Percentiles rank a stretch among this genome's conserved stretches.
These are phyloP conservation scores for Forbesichthys papilliferus DNA, from an alignment of 2,113 vertebrate species.

Conservation along the genomic window DNA sequence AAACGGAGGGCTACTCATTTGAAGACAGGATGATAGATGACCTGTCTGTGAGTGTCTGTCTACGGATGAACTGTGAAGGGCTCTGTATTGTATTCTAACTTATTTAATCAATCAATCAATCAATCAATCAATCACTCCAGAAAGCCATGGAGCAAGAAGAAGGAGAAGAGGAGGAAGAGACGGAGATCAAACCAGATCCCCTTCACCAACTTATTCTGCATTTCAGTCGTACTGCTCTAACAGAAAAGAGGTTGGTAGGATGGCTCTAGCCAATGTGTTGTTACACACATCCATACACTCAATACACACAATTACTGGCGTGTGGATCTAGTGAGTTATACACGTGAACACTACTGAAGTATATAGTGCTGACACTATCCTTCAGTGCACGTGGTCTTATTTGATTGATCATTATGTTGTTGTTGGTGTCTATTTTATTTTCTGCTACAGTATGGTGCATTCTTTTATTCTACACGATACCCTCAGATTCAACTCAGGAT, in stretches of 20 bases:
- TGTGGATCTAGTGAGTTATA: too few relatives aligned
- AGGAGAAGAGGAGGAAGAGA: constrained; percentile 83
- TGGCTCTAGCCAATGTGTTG: too few relatives aligned
- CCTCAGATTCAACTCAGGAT: too few relatives aligned
- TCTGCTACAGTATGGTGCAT: too few relatives aligned
- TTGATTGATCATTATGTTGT: too few relatives aligned
- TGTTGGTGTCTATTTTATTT: too few relatives aligned
- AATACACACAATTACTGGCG: too few relatives aligned
- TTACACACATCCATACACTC: too few relatives aligned
- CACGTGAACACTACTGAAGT: too few relatives aligned
- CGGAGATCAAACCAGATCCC: constrained; percentile 88
- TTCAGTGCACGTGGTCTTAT: too few relatives aligned
- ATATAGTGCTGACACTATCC: too few relatives aligned
- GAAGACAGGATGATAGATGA: constrained; percentile 95
- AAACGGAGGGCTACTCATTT: constrained; percentile 87
- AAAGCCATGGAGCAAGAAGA: constrained; percentile 86
- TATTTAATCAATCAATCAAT: not conserved
- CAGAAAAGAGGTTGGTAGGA: constrained; percentile 85
- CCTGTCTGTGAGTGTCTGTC: constrained; percentile 80
- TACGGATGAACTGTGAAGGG: not conserved
- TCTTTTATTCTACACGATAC: too few relatives aligned
- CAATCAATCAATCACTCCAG: constrained; percentile 37
- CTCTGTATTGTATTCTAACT: not conserved
- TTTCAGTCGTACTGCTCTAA: constrained; percentile 90
- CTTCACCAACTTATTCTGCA: constrained; percentile 93